phyloP scores from a whole-genome alignment of 2,888 invertebrate species.

The Chydorus sphaericus region DNA sequence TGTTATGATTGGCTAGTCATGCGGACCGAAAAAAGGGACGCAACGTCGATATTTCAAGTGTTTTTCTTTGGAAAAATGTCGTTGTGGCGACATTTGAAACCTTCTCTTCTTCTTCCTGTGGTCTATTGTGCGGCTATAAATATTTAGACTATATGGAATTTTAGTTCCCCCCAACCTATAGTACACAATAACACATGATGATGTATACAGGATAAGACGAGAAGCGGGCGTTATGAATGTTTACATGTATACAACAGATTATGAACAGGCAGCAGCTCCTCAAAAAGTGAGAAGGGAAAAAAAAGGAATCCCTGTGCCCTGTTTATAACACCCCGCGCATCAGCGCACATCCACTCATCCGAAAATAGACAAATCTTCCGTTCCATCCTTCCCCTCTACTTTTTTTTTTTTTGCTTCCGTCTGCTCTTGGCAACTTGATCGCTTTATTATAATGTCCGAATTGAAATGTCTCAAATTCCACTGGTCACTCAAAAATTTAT shows the following conservation, averaged over 20 bases:
- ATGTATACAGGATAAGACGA: background rate
- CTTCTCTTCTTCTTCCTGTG: too few species aligned
- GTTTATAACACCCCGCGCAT: background rate
- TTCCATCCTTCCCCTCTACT: background rate
- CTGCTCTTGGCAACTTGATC: background rate
- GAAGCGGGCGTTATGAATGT: conserved; percentile 5
- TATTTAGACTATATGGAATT: too few species aligned
- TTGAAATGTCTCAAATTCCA: background rate
- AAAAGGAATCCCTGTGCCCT: background rate
- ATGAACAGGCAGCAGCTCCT: background rate
- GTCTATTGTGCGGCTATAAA: too few species aligned
- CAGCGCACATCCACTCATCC: background rate
- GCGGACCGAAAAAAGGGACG: too few species aligned
- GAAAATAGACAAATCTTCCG: background rate
- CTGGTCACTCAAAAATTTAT: too few species aligned
- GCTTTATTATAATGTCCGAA: background rate
- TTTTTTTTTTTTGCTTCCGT: background rate
- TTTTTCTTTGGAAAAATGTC: too few species aligned
- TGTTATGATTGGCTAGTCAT: conserved; percentile 14
- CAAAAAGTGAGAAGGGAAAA: too few species aligned
- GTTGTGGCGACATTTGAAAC: too few species aligned
- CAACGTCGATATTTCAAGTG: too few species aligned
- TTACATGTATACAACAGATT: conserved; percentile 6
- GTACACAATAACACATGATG: background rate
- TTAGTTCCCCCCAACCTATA: too few species aligned